Conservation (phyloP, 2,113 vertebrate species). For the Vimba vimba region DNA sequence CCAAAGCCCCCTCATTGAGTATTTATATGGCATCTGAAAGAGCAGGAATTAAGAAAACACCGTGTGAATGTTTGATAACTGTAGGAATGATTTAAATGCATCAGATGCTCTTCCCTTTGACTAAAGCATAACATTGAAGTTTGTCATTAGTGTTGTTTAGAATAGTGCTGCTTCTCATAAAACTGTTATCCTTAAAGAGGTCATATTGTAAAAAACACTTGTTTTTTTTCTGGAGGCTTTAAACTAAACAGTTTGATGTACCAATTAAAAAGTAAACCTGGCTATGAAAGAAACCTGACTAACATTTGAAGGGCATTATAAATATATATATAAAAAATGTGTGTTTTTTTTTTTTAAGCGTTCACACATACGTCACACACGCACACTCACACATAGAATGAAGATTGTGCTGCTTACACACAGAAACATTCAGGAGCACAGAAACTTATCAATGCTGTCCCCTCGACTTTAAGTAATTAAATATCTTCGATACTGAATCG, state of each 20-base stretch:
- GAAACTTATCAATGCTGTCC: too few species aligned
- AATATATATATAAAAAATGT: too few species aligned
- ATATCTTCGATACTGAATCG: too few species aligned
- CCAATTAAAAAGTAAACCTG: not conserved
- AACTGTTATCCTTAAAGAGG: not conserved
- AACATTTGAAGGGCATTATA: not conserved
- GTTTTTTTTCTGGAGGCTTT: not conserved
- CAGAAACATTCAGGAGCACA: too few species aligned
- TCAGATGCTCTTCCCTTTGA: not conserved
- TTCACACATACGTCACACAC: too few species aligned
- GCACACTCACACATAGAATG: too few species aligned
- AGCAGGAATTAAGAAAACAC: constrained; percentile 33
- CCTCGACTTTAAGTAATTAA: too few species aligned
- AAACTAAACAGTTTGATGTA: not conserved
- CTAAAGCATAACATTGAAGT: not conserved
- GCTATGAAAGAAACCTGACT: not conserved
- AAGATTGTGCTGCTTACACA: too few species aligned
- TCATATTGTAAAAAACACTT: not conserved
- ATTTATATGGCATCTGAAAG: constrained; percentile 49
- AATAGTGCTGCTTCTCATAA: constrained; percentile 13
- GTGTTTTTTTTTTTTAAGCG: too few species aligned
- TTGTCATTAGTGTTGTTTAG: constrained; percentile 1
- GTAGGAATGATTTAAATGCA: constrained; percentile 32
- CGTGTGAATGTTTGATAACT: constrained; percentile 24
- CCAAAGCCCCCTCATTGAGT: constrained; percentile 41